Evolutionary conservation across 2,797 vertebrate species (phyloP).

Genomic region (Semotilus atromaculatus): DNA sequence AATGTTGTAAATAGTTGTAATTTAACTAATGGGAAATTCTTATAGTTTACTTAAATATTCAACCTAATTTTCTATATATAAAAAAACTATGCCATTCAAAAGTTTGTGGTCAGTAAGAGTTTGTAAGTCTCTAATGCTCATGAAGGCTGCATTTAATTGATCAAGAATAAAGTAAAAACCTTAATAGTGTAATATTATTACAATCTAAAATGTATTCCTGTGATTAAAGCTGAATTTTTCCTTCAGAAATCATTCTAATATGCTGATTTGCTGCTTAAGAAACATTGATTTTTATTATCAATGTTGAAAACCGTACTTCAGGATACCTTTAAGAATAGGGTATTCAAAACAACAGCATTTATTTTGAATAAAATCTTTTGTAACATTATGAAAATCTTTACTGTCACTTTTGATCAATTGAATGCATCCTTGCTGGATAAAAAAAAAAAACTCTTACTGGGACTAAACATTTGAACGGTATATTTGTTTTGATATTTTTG

Average conservation of each 20-base stretch:
- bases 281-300: background rate
- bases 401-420: background rate
- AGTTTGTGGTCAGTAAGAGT: background rate
- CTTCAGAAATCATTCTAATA: background rate
- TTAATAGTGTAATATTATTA: no score
- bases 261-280: background rate
- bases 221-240: background rate
- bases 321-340: background rate
- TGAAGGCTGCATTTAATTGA: no score
- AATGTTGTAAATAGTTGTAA: background rate
- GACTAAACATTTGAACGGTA: background rate
- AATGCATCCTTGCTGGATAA: background rate
- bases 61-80: background rate
- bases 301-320: background rate
- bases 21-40: background rate
- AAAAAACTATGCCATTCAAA: background rate
- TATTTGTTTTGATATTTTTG: background rate
- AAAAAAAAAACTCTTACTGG: no score
- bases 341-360: background rate
- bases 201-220: background rate
- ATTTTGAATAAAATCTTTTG: background rate
- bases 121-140: background rate
- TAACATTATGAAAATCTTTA: background rate
- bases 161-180: no score
- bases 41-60: background rate